A percentile compares a stretch with the other conserved stretches of the same genome.
Evolutionary conservation across 2,113 vertebrate species (phyloP).

Genomic region (Hassar affinis): DNA sequence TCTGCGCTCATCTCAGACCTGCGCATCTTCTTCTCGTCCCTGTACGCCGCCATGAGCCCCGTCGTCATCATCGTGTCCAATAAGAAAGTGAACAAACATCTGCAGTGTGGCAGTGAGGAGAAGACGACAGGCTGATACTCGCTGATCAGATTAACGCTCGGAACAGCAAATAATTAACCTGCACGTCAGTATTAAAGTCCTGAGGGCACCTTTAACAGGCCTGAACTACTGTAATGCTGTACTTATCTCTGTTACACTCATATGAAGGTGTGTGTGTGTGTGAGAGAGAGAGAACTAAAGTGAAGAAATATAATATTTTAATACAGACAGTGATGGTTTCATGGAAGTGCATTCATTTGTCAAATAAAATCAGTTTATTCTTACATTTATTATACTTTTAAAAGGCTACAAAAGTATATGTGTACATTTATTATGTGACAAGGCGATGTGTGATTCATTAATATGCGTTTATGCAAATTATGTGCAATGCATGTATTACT

Average conservation of each 20-base stretch:
- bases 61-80: slow-evolving; percentile 71
- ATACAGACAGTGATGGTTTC: not conserved
- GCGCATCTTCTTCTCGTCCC: slow-evolving; percentile 70
- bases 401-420: not conserved
- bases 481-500: not conserved
- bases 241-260: not conserved
- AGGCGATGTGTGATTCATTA: not conserved
- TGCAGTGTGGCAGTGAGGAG: slow-evolving; percentile 56
- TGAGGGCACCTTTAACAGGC: not conserved
- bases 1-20: slow-evolving; percentile 70
- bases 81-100: slow-evolving; percentile 67
- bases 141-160: slow-evolving; percentile 21
- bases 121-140: slow-evolving; percentile 23
- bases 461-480: not conserved
- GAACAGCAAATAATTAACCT: not conserved
- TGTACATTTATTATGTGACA: slow-evolving; percentile 5
- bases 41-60: slow-evolving; percentile 72
- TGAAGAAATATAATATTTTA: not conserved
- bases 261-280: not conserved
- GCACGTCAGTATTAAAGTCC: not conserved
- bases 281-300: not conserved
- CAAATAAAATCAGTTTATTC: not conserved
- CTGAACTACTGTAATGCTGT: slow-evolving; percentile 17
- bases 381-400: not conserved
- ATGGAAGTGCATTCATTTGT: not conserved